Base-by-base conservation (phyloP, 2,113 vertebrate species). In the Lipophrys pholis region DNA sequence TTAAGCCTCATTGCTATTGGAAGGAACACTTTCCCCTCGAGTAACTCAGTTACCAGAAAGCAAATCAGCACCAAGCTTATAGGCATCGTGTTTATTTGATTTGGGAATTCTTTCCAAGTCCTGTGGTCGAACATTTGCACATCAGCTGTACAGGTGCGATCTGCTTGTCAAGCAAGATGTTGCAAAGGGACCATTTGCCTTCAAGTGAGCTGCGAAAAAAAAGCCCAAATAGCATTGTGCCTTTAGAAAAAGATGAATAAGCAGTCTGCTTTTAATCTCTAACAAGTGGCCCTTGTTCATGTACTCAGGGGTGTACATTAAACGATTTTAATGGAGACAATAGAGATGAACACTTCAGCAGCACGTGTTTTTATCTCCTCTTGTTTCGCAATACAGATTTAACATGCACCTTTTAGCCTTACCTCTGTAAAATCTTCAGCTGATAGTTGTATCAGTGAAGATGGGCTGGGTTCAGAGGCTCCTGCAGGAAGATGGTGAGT, bases 161-260 rank as follows among this genome's bases (percentile, higher is more conserved):
- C 5, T 64, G 80, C 50, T 61, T 61, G n/a, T 63, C 48, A 21
- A 46, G 68, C 62, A n/a, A 8, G 12, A 1, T 11, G 3, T 7
- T 70, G 43, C 76, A 58, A 21, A 64, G 67, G 68, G 76, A 76
- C 45, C 3, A n/a, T 41, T 30, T 48, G 12, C 43, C 57, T 57
- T 65, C 40, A 48, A 53, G 39, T 43, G 39, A 46, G 62, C 72
- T 15, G 21, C 0, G 0, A 12, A 41, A 56, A 63, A 68, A 62
- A 30, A 30, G 21, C 7, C 52, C 11, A 71, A 53, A 67, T 17
- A 58, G 6, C 56, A 54, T 57, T 62, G 42, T 10, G 4, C 55
- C 41, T 39, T 12, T 46, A 5, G 39, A 67, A 68, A 67, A 76
- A 76, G 71, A 79, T 72, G 61, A 67, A 79, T 58, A 62, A 57